These are phyloP conservation scores for Gobius niger DNA, from an alignment of 2,113 vertebrate species.

Conservation along the genomic window DNA sequence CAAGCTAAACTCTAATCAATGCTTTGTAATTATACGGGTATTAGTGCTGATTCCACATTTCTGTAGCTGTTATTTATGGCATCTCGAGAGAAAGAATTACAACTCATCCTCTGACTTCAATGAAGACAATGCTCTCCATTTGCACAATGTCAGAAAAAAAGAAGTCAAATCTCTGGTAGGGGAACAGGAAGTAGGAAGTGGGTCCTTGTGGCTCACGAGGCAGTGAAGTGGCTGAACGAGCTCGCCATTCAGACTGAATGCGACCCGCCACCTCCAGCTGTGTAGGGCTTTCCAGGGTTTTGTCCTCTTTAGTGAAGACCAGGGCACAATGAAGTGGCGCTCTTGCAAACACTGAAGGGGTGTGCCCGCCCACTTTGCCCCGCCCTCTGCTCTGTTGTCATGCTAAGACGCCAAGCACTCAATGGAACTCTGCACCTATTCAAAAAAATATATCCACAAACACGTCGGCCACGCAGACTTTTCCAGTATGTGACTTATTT, in stretches of 20 bases:
- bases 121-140: slow-evolving; percentile 3
- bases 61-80: slow-evolving; percentile 5
- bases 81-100: slow-evolving; percentile 29
- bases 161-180: slow-evolving; percentile 41
- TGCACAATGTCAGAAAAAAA: slow-evolving; percentile 15
- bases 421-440: slow-evolving; percentile 75
- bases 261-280: slow-evolving; percentile 69
- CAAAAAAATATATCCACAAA: slow-evolving; percentile 60
- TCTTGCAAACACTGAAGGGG: slow-evolving; percentile 64
- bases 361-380: slow-evolving; percentile 50
- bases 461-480: slow-evolving; percentile 7
- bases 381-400: slow-evolving; percentile 72
- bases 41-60: not conserved
- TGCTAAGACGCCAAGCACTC: slow-evolving; percentile 72
- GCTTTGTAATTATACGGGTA: not conserved
- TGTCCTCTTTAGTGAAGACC: slow-evolving; percentile 39
- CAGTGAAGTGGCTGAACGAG: slow-evolving; percentile 66
- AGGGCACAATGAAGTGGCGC: slow-evolving; percentile 68
- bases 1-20: slow-evolving; percentile 8
- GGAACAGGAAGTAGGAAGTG: slow-evolving; percentile 66
- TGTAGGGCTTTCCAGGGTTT: slow-evolving; percentile 56
- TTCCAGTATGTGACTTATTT: not conserved
- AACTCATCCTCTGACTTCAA: slow-evolving; percentile 5
- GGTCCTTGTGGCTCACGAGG: slow-evolving; percentile 54
- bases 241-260: slow-evolving; percentile 61